Conservation (phyloP, 2,888 invertebrate species). For the Macrophya alboannulata region DNA sequence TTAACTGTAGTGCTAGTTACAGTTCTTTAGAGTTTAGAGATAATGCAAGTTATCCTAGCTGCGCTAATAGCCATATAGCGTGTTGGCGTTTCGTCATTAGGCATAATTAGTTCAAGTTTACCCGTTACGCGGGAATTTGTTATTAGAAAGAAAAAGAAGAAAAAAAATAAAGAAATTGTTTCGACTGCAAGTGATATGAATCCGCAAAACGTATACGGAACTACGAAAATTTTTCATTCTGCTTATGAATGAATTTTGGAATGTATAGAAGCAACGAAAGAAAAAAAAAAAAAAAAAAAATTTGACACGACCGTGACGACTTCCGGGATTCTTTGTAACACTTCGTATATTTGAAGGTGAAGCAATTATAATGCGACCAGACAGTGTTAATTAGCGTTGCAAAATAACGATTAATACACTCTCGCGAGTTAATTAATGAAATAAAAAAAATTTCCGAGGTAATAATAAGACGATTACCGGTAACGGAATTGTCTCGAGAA, state of each 20-base stretch:
- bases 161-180: no score
- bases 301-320: neutral
- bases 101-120: slow-evolving; percentile 37
- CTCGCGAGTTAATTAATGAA: neutral
- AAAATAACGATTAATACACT: neutral
- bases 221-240: neutral
- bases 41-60: slow-evolving; percentile 3
- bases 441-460: neutral
- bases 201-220: no score
- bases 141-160: neutral
- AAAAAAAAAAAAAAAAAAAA: no score
- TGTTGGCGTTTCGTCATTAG: slow-evolving; percentile 30
- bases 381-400: neutral
- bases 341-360: neutral
- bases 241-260: neutral
- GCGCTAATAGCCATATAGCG: slow-evolving; percentile 27
- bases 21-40: neutral
- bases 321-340: neutral
- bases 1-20: neutral
- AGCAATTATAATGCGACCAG: neutral
- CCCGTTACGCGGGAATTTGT: slow-evolving; percentile 30
- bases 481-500: neutral
- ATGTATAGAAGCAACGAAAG: neutral
- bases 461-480: neutral
- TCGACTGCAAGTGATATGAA: neutral